A percentile compares a stretch with the other conserved stretches of the same genome.
phyloP scores from a whole-genome alignment of 2,888 invertebrate species.

The Cryptophagus acutangulus region DNA sequence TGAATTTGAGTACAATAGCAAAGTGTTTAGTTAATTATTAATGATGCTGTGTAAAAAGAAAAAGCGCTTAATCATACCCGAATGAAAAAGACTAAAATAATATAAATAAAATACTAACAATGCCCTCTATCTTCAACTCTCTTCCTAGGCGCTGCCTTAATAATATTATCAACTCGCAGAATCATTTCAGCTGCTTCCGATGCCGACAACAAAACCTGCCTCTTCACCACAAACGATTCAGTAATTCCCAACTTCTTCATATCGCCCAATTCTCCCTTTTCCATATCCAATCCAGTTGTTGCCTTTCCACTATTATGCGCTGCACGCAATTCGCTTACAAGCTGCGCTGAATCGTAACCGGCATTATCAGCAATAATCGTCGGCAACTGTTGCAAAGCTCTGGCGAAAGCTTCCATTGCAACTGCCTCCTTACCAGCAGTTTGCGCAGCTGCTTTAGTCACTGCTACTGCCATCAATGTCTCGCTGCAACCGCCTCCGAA shows the following conservation, averaged over 20 bases:
- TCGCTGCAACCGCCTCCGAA: conserved; percentile 92
- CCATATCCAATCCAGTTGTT: conserved; percentile 86
- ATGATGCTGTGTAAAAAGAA: conserved; percentile 16
- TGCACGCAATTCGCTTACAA: conserved; percentile 87
- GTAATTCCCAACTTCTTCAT: conserved; percentile 90
- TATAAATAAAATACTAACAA: conserved; percentile 55
- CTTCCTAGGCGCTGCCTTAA: conserved; percentile 84
- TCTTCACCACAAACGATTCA: conserved; percentile 95
- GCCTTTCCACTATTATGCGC: conserved; percentile 72
- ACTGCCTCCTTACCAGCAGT: conserved; percentile 96
- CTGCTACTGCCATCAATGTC: conserved; percentile 95
- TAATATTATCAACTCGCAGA: conserved; percentile 94
- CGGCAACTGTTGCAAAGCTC: conserved; percentile 84
- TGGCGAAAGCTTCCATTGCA: conserved; percentile 93
- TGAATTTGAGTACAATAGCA: not conserved
- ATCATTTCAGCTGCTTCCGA: conserved; percentile 99
- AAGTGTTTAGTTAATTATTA: conserved; percentile 6
- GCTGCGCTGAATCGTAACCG: conserved; percentile 94
- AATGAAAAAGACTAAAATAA: conserved; percentile 18
- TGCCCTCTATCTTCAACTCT: conserved; percentile 82
- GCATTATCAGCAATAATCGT: conserved; percentile 98
- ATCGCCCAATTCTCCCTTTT: conserved; percentile 78
- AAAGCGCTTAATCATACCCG: too few relatives aligned
- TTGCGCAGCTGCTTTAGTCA: conserved; percentile 73
- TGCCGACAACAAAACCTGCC: conserved; percentile 91